These are phyloP conservation scores for Rachycentron canadum DNA, from an alignment of 2,797 vertebrate genomes.

Conservation along the genomic window DNA sequence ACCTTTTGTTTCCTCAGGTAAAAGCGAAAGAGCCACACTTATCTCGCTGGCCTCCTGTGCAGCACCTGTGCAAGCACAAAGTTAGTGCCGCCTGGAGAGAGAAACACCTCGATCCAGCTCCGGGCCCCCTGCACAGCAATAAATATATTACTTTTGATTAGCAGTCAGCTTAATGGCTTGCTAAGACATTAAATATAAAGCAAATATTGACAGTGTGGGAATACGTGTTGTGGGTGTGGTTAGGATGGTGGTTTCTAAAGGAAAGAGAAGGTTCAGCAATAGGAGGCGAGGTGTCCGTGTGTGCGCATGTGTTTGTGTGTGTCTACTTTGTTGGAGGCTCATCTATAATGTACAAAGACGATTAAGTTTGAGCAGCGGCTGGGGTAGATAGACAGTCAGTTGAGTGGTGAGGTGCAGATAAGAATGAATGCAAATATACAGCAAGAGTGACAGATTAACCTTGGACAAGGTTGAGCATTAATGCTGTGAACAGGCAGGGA, in stretches of 20 bases:
- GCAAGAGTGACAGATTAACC: conserved; percentile 88
- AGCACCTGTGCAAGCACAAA: conserved; percentile 42
- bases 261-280: conserved; percentile 22
- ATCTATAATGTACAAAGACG: conserved; percentile 86
- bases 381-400: conserved; percentile 77
- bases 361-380: conserved; percentile 82
- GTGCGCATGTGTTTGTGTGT: conserved; percentile 29
- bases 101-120: conserved; percentile 41
- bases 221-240: conserved; percentile 44
- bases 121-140: conserved; percentile 25
- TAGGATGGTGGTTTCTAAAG: conserved; percentile 29
- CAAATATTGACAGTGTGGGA: conserved; percentile 61
- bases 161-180: conserved; percentile 54
- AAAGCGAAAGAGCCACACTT: conserved; percentile 35
- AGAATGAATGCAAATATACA: conserved; percentile 88
- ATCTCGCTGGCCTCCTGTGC: conserved; percentile 26
- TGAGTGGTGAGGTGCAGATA: conserved; percentile 86
- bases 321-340: conserved; percentile 71
- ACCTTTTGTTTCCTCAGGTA: conserved; percentile 49
- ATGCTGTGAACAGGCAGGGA: conserved; percentile 66
- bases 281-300: conserved; percentile 3
- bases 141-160: conserved; percentile 60
- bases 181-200: conserved; percentile 53
- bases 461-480: conserved; percentile 85
- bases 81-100: conserved; percentile 43